Conservation (phyloP, 2,888 invertebrate species). For the Idaea aversata region DNA sequence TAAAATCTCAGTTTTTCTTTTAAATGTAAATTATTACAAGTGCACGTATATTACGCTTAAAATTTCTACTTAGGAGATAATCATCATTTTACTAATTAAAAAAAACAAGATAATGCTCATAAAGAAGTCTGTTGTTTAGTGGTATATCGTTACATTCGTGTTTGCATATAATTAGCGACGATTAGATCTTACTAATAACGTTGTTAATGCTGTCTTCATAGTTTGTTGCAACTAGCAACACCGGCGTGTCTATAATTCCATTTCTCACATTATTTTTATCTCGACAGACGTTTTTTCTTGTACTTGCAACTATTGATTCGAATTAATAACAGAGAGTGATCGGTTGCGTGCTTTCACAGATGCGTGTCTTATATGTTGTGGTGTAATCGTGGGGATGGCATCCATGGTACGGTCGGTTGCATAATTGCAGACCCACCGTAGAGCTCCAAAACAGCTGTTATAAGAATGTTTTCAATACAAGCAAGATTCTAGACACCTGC, state of each 20-base stretch:
- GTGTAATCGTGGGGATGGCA: constrained; percentile 25
- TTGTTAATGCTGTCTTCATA: not conserved
- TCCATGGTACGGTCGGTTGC: too few species aligned
- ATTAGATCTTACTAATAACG: not conserved
- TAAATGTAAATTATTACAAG: not conserved
- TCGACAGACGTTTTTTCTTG: constrained; percentile 18
- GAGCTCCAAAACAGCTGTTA: too few species aligned
- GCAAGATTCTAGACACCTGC: too few species aligned
- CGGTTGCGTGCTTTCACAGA: constrained; percentile 46
- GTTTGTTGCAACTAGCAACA: not conserved
- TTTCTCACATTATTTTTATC: constrained; percentile 27
- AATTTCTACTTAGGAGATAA: not conserved
- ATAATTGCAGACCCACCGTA: too few species aligned
- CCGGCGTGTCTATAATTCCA: constrained; percentile 18
- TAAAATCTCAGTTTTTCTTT: too few species aligned
- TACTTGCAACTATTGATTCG: constrained; percentile 42
- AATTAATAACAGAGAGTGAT: constrained; percentile 48
- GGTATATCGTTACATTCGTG: not conserved
- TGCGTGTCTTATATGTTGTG: constrained; percentile 42
- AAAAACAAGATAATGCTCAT: not conserved
- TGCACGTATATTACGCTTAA: not conserved
- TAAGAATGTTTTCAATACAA: too few species aligned
- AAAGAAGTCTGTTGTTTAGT: not conserved
- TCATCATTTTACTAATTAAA: not conserved
- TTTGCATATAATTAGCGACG: not conserved